A percentile compares a stretch with the other conserved stretches of the same genome.
These are phyloP conservation scores for Amphiprion ocellaris DNA, from an alignment of 2,113 vertebrate species.

Conservation along the genomic window DNA sequence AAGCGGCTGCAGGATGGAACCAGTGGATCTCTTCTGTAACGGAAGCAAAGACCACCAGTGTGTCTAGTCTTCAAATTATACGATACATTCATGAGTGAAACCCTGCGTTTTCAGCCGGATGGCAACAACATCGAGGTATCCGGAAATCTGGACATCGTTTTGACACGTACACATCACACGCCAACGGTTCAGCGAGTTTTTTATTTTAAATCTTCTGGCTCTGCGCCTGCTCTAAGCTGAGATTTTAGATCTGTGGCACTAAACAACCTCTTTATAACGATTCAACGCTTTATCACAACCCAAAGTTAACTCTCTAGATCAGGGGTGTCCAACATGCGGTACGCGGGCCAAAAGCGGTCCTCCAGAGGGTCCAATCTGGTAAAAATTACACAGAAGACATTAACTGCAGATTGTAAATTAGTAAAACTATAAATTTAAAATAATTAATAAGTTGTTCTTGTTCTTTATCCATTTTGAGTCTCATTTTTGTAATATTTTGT, in stretches of 20 bases:
- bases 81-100: constrained; percentile 65
- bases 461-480: too few relatives aligned
- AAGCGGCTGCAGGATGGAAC: background rate
- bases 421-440: too few relatives aligned
- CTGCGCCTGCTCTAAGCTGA: constrained; percentile 7
- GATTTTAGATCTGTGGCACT: constrained; percentile 30
- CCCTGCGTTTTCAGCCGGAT: constrained; percentile 21
- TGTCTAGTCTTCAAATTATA: constrained; percentile 15
- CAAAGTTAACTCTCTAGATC: background rate
- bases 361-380: too few relatives aligned
- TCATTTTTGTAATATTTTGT: too few relatives aligned
- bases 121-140: background rate
- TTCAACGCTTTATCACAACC: background rate
- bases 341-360: too few relatives aligned
- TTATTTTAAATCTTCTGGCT: constrained; percentile 46
- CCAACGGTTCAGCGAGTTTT: background rate
- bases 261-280: constrained; percentile 10
- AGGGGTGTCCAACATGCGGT: too few relatives aligned
- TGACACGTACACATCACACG: background rate
- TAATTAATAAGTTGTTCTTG: too few relatives aligned
- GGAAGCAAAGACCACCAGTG: constrained; percentile 1
- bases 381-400: too few relatives aligned
- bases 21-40: background rate
- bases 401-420: too few relatives aligned
- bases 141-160: background rate